Conservation (phyloP, 2,888 invertebrate species). For the Nymphalis polychloros region DNA sequence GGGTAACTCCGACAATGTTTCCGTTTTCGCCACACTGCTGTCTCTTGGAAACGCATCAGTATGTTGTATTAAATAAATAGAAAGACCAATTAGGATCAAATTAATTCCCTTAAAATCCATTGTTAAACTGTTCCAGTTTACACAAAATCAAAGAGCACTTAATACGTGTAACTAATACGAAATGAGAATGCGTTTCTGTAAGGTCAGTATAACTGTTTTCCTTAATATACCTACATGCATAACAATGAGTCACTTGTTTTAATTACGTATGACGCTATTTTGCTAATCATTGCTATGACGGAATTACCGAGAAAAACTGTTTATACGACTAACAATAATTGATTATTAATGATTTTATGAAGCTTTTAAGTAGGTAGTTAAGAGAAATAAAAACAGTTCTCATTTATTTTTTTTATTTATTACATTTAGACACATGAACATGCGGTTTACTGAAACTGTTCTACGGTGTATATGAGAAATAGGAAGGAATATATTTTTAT, state of each 20-base stretch:
- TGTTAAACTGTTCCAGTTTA: constrained; percentile 9
- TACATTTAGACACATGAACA: too few species aligned
- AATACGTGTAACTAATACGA: constrained; percentile 22
- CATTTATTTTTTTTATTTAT: too few species aligned
- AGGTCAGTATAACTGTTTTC: constrained; percentile 32
- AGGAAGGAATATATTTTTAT: too few species aligned
- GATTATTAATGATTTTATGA: not conserved
- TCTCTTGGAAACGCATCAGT: constrained; percentile 49
- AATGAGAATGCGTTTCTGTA: constrained; percentile 36
- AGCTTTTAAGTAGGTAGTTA: too few species aligned
- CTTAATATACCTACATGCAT: constrained; percentile 18
- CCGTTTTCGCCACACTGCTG: constrained; percentile 40
- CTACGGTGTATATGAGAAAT: too few species aligned
- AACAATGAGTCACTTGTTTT: constrained; percentile 6
- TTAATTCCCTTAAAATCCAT: constrained; percentile 37
- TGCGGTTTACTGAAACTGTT: too few species aligned
- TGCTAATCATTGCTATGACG: not conserved
- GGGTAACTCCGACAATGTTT: constrained; percentile 31
- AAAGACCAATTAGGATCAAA: constrained; percentile 20
- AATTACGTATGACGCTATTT: not conserved
- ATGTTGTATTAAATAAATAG: constrained; percentile 34
- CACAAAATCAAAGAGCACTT: constrained; percentile 10
- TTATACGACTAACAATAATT: not conserved
- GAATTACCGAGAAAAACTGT: not conserved
- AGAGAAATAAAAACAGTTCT: too few species aligned